Conservation (phyloP, 2,888 invertebrate species). For the Nomada flava region DNA sequence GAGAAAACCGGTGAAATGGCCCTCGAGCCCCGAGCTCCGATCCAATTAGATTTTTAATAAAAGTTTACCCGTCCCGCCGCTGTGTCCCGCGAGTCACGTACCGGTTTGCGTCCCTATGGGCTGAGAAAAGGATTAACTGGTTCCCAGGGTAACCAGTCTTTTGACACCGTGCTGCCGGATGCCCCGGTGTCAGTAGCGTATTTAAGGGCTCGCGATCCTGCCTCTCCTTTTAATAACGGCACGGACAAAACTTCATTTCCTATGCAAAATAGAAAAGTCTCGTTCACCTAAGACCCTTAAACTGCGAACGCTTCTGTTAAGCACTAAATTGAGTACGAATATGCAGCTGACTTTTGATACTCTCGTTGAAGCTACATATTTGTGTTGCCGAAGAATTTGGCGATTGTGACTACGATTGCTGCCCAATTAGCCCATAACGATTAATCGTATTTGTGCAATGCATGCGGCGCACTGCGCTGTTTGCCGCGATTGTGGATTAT, state of each 20-base stretch:
- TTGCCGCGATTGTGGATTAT: not conserved
- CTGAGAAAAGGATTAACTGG: slow-evolving; percentile 74
- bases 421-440: not conserved
- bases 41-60: slow-evolving; percentile 81
- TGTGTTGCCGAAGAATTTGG: not conserved
- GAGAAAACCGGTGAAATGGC: slow-evolving; percentile 67
- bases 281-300: too few species aligned
- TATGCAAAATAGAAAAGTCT: not conserved
- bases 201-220: slow-evolving; percentile 36
- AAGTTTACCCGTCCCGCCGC: slow-evolving; percentile 77
- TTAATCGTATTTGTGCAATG: not conserved
- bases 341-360: not conserved
- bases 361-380: not conserved
- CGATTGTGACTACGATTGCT: not conserved
- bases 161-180: slow-evolving; percentile 63
- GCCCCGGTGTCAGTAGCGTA: slow-evolving; percentile 48
- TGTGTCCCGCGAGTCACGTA: slow-evolving; percentile 71
- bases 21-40: slow-evolving; percentile 73
- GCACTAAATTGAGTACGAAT: not conserved
- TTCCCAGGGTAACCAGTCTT: slow-evolving; percentile 68
- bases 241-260: not conserved
- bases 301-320: not conserved
- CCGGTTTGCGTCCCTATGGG: slow-evolving; percentile 69
- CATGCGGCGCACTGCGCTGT: not conserved
- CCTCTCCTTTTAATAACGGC: not conserved